Evolutionary conservation across 2,797 vertebrate species (phyloP), one percentile per base, ranked within the genome.

Genomic region (Danio tinwini): DNA sequence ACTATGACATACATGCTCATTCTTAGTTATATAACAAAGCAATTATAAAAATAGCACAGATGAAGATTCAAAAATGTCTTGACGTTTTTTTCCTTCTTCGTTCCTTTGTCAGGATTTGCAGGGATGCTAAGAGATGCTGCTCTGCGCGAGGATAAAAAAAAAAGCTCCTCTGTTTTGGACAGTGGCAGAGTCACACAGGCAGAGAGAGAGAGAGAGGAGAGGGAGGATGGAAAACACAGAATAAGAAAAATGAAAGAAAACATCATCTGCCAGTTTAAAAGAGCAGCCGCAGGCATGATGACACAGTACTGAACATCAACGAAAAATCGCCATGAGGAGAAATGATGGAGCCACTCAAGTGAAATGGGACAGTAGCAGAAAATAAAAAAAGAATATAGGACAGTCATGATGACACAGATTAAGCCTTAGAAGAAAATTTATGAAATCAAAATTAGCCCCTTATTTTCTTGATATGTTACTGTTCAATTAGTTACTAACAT

Each of bases 21-120:
- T 86, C 37, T 81, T 78, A 85, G 83, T 91, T 91, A 88, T 72
- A 82, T 91, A 92, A 90, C 85, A 86, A 71, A n/a, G 45, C 6
- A 68, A 58, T 78, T 68, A 63, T 82, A 73, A 39, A 84, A 82
- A 81, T 70, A 83, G 76, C 55, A 39, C 42, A 59, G 68, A 16
- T 17, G 42, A 80, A 69, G 68, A 81, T 86, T 80, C 49, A 82
- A 85, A 85, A 53, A 74, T 40, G 82, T 63, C 39, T 71, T 53
- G 13, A 44, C 44, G 69, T 78, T 76, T 82, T 67, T 74, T 56
- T 82, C 73, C 78, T 80, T 37, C 86, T 65, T 76, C 40, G 37
- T 85, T 56, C 65, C n/a, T 83, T 50, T 59, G 13, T 58, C 44
- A 17, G 75, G 47, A 17, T 52, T 64, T 47, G 45, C 21, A 50